Base-by-base conservation (phyloP, 2,888 invertebrate genomes). In the Malthinus seriepunctatus region DNA sequence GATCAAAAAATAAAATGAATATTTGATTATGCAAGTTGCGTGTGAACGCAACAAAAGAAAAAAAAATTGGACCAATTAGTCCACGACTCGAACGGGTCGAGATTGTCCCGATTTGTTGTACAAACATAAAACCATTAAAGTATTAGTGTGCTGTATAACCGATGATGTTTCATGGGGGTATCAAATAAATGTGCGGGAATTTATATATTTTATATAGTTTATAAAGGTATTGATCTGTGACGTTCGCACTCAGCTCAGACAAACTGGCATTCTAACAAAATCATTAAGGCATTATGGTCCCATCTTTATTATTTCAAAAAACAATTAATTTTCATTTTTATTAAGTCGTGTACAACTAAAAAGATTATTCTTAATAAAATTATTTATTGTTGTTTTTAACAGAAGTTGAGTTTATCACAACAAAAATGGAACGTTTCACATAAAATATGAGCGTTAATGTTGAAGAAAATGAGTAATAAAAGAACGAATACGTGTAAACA, bases 91-190 rank as follows among this genome's bases (percentile, higher is more conserved):
- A 32, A 37, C 37, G 14, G 31, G 31, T 52, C 35, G 32, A 46
- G 38, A 11, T 51, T 39, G 37, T 52, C 48, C n/a, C 48, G 48
- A 46, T 53, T 48, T 37, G 8, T 32, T 49, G 38, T 45, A 50
- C 58, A 62, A 62, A 55, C 59, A 59, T 53, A 56, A 56, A 52
- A 45, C 59, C 59, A 59, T 62, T 62, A 62, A 59, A 53, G 62
- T 50, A 59, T 62, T 62, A 62, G 37, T 51, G 54, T n/a, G n/a
- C n/a, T n/a, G n/a, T 56, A 51, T 14, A 42, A 52, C 56, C 51
- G 34, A 46, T 49, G 33, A 47, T 54, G 39, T 51, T 58, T 23
- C 39, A 15, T 57, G 35, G 45, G 59, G 59, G 45, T 33, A 54
- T 54, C 50, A 49, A 54, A 50, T 50, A 54, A 53, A 53, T 44